Conservation (phyloP, 2,888 invertebrate genomes). For the Clusia tigrina region DNA sequence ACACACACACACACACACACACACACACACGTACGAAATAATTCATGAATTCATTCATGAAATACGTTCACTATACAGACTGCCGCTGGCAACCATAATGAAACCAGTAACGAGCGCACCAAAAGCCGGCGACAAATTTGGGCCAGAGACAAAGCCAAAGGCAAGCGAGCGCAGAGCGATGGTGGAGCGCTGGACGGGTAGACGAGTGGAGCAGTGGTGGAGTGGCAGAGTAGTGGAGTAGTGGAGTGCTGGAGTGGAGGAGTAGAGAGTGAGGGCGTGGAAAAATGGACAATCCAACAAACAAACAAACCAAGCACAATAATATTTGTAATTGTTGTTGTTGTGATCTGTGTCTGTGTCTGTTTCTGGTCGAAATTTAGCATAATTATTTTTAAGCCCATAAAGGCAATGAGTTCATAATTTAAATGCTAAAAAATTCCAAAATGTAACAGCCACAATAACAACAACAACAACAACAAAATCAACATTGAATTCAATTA, state of each 20-base stretch:
- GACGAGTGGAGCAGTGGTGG: no score
- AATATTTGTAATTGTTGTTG: background rate
- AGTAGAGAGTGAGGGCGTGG: no score
- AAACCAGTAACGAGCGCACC: background rate
- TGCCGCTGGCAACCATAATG: background rate
- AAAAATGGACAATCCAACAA: no score
- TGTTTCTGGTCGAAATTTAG: background rate
- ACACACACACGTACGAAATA: background rate
- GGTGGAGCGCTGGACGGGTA: no score
- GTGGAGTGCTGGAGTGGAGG: no score
- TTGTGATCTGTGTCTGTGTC: background rate
- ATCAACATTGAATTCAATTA: conserved; percentile 1
- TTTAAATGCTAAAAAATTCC: background rate
- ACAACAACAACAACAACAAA: background rate
- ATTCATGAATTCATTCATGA: conserved; percentile 12
- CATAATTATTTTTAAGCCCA: conserved; percentile 8
- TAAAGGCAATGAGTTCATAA: conserved; percentile 6
- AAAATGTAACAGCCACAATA: background rate
- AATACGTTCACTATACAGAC: background rate
- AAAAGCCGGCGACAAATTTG: background rate
- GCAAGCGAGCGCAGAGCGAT: no score
- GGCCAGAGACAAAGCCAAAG: background rate
- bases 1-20: background rate
- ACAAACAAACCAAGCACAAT: no score
- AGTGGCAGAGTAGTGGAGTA: no score